Evolutionary conservation across 2,888 invertebrate species (phyloP), one percentile per base, ranked within the genome.

Genomic region (Choristoneura rosaceana): DNA sequence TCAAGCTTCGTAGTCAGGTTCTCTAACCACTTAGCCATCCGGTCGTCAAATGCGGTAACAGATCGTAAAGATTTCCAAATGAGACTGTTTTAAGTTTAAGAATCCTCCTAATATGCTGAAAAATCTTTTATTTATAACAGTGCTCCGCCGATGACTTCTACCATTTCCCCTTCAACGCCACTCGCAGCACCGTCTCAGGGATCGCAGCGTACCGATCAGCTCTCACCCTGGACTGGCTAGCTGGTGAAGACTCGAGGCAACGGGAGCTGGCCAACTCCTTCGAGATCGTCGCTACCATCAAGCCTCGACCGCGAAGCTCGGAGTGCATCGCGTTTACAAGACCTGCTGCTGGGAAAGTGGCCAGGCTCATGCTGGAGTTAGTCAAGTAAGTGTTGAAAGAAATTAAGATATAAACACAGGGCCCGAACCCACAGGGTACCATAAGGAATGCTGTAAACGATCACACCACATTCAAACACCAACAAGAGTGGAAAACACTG

Each of bases 331-430:
- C 55, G 5, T 71, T 55, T 4, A 14, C 38, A 38, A 67, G 62
- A n/a, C 71, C 71, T 0, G 55, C 71, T 47, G 38, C 67, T 1
- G 67, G 71, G 15, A 71, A 71, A 33, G 62, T 71, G 7, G 45
- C 71, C 34, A 67, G 67, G 45, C 71, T 71, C 8, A 67, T 71
- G 67, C 62, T 71, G n/a, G 71, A 71, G 62, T 38, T 71, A 17
- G 34, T 71, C 0, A 71, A 63, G 71, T 71, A 25, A 63, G n/a
- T n/a, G 14, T 4, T 45, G 45, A 4, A 14, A 45, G 12, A 45
- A 25, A 25, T 0, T 25, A 25, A 25, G 25, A 25, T 2, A 25
- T 45, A 12, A 41, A 41, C 7, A 41, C 0, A 41, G 8, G 0
- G 2, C 41, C 41, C 4, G n/a, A n/a, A n/a, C n/a, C n/a, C n/a